Evolutionary conservation across 2,888 invertebrate genomes (phyloP).

Genomic region (Aphidoletes aphidimyza): DNA sequence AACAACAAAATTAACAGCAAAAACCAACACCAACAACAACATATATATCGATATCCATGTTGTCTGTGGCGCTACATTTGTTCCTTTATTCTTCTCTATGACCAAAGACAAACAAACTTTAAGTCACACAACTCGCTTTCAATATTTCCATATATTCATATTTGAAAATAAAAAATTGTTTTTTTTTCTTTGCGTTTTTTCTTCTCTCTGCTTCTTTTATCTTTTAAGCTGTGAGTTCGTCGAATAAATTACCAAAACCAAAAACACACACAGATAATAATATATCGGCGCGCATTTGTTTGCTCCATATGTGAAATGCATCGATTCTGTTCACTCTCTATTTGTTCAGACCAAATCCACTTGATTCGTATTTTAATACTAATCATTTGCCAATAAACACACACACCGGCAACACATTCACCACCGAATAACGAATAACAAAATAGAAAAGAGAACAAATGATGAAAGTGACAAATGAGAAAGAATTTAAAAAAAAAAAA

Average conservation of each 20-base stretch:
- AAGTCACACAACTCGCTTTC: too few species aligned
- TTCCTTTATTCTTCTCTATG: neutral
- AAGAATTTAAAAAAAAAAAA: neutral
- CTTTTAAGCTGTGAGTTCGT: neutral
- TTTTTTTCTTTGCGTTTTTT: too few species aligned
- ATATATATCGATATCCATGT: too few species aligned
- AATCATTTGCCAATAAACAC: neutral
- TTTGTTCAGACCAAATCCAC: neutral
- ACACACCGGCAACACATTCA: neutral
- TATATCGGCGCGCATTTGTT: neutral
- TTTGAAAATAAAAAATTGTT: too few species aligned
- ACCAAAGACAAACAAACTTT: too few species aligned
- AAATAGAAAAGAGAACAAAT: neutral
- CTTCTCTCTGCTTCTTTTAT: neutral
- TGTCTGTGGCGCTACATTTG: neutral
- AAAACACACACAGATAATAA: too few species aligned
- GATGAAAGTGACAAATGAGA: neutral
- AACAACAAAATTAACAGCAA: too few species aligned
- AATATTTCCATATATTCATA: too few species aligned
- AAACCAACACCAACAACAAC: too few species aligned
- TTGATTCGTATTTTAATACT: neutral
- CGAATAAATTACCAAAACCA: constrained; percentile 14
- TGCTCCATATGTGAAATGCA: constrained; percentile 38
- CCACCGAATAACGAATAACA: neutral
- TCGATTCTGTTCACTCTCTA: neutral